These are phyloP conservation scores for Anableps anableps DNA, from an alignment of 2,797 vertebrate genomes.

Conservation along the genomic window DNA sequence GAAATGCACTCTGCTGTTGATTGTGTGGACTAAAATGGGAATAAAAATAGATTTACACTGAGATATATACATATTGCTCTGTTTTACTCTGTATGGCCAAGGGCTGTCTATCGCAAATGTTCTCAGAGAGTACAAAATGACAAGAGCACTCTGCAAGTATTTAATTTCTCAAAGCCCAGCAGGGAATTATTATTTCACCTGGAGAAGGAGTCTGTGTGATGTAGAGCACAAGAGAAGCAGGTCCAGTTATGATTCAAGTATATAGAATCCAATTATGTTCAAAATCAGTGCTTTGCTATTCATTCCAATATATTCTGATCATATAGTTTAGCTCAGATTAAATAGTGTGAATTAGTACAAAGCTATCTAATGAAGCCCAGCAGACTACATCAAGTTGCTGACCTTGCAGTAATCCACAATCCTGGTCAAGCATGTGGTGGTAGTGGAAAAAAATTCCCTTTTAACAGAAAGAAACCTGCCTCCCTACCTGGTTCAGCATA, in stretches of 20 bases:
- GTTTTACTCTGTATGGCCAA: conserved; percentile 6
- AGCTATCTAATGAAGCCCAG: background rate
- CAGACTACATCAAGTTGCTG: background rate
- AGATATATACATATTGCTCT: background rate
- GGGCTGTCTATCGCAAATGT: background rate
- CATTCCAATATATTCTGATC: background rate
- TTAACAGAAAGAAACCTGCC: too few species aligned
- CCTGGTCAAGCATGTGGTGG: background rate
- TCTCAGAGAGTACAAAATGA: conserved; percentile 32
- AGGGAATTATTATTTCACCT: conserved; percentile 39
- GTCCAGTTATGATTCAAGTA: background rate
- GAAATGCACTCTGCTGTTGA: conserved; percentile 21
- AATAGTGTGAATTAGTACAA: background rate
- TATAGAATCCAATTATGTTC: background rate
- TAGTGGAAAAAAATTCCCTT: background rate
- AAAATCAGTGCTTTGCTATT: background rate
- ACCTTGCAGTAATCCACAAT: background rate
- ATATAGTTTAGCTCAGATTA: background rate
- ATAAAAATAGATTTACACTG: background rate
- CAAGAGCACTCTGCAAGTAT: conserved; percentile 25
- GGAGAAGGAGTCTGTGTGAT: conserved; percentile 27
- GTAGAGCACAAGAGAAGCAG: conserved; percentile 2
- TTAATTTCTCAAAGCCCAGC: conserved; percentile 39
- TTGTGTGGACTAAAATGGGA: background rate
- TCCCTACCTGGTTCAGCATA: background rate